Evolutionary conservation across 2,888 invertebrate species (phyloP), one percentile per base, ranked within the genome.

Genomic region (Heliconius erato): DNA sequence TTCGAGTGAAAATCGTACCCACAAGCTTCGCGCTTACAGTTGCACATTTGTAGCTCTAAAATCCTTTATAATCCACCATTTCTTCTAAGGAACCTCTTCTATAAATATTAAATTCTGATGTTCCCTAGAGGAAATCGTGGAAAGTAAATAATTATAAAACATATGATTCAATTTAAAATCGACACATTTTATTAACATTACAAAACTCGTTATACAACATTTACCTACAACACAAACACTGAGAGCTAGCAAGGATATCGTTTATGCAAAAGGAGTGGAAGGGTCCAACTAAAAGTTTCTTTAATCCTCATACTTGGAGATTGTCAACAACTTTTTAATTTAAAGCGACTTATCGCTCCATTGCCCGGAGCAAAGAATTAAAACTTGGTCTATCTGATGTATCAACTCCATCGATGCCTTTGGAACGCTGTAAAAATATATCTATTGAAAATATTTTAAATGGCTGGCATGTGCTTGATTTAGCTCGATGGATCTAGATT

Each of bases 291-390:
- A 86, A 88, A 89, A 87, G 88, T 87, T 85, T 86, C 86, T 85
- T 87, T 85, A 91, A 92, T 91, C 90, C 91, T 89, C 86, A 81
- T 86, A 89, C 90, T 91, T 90, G 87, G 85, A 84, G 89, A 89
- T 89, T 88, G 89, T 88, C 88, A 89, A 89, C 89, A 91, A 92
- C 89, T 92, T 86, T 92, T 93, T 93, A 93, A 93, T 94, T 92
- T 93, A 93, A 92, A 93, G 91, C 91, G 93, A 92, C 93, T 94
- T 93, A 93, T 90, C 90, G 91, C 89, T 86, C 91, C 90, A 93
- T 92, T 91, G 92, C 92, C 90, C 89, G 80, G 90, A 91, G 91
- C 88, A 86, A 86, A 72, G 91, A 92, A 92, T 94, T 93, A 92
- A 91, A 93, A 92, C 90, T 93, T 92, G 86, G 86, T 88, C 88